Evolutionary conservation across 2,113 vertebrate species (phyloP).

Genomic region (Sinocyclocheilus anophthalmus): DNA sequence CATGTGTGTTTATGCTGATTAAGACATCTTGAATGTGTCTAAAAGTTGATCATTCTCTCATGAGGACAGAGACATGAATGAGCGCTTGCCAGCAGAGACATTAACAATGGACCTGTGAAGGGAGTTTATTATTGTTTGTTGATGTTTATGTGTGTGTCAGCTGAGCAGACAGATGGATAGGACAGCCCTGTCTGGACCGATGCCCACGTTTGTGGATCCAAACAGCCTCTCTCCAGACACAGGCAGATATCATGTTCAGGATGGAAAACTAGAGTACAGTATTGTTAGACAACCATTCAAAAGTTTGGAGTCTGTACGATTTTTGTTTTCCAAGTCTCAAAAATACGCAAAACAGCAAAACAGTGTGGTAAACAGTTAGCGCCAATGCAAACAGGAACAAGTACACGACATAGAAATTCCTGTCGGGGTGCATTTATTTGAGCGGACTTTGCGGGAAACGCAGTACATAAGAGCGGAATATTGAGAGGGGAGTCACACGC

Average conservation of each 20-base stretch:
- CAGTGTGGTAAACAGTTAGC: too few species aligned
- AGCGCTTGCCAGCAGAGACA: constrained; percentile 22
- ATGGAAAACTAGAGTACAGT: not conserved
- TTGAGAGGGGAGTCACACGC: too few species aligned
- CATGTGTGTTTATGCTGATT: not conserved
- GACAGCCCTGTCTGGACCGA: constrained; percentile 44
- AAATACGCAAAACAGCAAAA: too few species aligned
- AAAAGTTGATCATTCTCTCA: not conserved
- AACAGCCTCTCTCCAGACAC: constrained; percentile 27
- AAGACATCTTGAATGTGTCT: not conserved
- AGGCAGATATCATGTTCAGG: not conserved
- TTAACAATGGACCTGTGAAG: constrained; percentile 2
- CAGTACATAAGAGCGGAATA: too few species aligned
- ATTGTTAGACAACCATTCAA: not conserved
- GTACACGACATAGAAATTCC: too few species aligned
- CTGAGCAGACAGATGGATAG: constrained; percentile 55
- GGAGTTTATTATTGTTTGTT: constrained; percentile 16
- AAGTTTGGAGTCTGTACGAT: not conserved
- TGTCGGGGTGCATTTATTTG: too few species aligned
- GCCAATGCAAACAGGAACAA: too few species aligned
- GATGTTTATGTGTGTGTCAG: not conserved
- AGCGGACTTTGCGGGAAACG: too few species aligned
- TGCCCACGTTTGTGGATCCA: constrained; percentile 47
- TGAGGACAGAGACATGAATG: not conserved
- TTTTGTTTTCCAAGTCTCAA: not conserved